Evolutionary conservation across 2,888 invertebrate species (phyloP).

Genomic region (Machimus atricapillus): DNA sequence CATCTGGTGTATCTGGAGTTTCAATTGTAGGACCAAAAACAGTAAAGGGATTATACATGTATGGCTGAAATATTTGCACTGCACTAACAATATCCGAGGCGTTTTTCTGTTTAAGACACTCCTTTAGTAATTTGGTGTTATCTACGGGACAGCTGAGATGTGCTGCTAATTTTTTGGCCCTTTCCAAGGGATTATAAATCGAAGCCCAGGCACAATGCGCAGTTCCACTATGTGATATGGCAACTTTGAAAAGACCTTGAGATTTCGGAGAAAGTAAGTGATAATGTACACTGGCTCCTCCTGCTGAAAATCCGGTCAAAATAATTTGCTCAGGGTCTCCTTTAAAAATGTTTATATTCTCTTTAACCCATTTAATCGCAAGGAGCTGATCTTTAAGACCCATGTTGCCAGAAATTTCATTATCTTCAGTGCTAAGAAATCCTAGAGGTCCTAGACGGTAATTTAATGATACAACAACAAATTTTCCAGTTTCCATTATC

Average conservation of each 20-base stretch:
- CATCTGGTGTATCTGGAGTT: constrained; percentile 61
- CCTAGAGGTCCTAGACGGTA: constrained; percentile 78
- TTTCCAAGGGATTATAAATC: constrained; percentile 66
- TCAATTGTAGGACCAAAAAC: constrained; percentile 79
- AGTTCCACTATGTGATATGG: constrained; percentile 71
- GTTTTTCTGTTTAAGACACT: constrained; percentile 71
- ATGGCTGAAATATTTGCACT: constrained; percentile 57
- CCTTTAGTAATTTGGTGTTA: constrained; percentile 66
- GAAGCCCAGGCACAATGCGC: constrained; percentile 69
- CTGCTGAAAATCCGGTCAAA: constrained; percentile 75
- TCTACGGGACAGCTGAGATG: constrained; percentile 70
- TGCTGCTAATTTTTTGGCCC: constrained; percentile 68
- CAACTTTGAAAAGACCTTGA: constrained; percentile 52
- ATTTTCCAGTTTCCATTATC: constrained; percentile 66
- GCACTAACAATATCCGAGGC: constrained; percentile 69
- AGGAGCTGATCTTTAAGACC: constrained; percentile 78
- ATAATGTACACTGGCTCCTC: constrained; percentile 77
- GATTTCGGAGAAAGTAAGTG: constrained; percentile 73
- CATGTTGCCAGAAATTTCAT: constrained; percentile 72
- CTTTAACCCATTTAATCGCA: constrained; percentile 74
- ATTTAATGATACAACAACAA: constrained; percentile 73
- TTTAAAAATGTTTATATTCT: constrained; percentile 74
- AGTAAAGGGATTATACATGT: constrained; percentile 72
- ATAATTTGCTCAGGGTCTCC: constrained; percentile 76
- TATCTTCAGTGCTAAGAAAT: constrained; percentile 77